Percentiles rank a stretch among this genome's conserved stretches.
Conservation (phyloP, 2,797 vertebrate genomes). For the Zenarchopterus dispar region DNA sequence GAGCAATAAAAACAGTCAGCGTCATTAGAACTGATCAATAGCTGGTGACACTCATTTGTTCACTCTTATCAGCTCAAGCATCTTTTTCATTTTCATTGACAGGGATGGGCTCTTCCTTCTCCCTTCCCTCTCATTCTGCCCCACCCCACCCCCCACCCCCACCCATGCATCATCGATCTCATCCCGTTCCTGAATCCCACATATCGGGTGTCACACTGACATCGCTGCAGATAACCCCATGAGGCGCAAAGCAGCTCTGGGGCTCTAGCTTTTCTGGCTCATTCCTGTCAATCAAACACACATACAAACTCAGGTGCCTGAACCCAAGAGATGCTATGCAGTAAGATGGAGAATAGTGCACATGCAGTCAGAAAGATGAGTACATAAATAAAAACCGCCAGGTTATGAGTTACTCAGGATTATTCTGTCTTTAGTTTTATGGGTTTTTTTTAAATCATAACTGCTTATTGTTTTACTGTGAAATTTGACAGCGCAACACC, state of each 20-base stretch:
- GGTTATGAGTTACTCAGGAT: not conserved
- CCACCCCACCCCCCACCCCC: conserved; percentile 1
- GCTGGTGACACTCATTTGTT: conserved; percentile 28
- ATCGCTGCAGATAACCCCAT: conserved; percentile 72
- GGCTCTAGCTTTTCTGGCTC: conserved; percentile 79
- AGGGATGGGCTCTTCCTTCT: conserved; percentile 27
- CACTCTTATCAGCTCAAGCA: conserved; percentile 26
- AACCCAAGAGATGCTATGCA: conserved; percentile 1
- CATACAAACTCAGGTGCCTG: conserved; percentile 20
- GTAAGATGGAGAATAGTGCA: not conserved
- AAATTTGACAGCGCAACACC: not conserved
- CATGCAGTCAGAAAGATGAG: conserved; percentile 1
- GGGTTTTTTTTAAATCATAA: no score
- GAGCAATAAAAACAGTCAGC: not conserved
- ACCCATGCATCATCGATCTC: conserved; percentile 77
- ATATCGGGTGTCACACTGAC: conserved; percentile 84
- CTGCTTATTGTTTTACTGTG: not conserved
- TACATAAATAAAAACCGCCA: conserved; percentile 11
- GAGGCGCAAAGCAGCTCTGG: conserved; percentile 72
- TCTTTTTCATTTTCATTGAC: conserved; percentile 43
- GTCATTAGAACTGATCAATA: conserved; percentile 18
- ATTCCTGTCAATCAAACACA: conserved; percentile 61
- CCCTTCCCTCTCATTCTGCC: not conserved
- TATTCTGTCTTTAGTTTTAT: no score
- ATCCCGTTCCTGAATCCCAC: conserved; percentile 76